Conservation (phyloP, 2,797 vertebrate genomes). For the Urocyon cinereoargenteus region DNA sequence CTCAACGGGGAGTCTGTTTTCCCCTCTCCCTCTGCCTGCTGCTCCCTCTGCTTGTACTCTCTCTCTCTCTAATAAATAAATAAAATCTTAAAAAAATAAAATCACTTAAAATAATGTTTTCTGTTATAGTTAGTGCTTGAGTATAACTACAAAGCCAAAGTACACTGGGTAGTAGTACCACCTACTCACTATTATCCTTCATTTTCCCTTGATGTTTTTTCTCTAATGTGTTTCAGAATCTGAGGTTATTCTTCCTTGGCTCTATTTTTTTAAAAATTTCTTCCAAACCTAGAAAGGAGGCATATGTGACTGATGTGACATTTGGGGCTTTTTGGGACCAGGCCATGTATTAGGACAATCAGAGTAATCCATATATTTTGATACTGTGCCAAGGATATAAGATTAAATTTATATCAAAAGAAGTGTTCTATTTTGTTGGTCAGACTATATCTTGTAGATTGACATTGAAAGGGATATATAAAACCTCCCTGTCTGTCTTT, state of each 20-base stretch:
- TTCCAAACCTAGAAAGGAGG: not conserved
- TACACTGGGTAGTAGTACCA: accelerated
- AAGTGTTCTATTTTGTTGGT: not conserved
- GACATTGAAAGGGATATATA: not conserved
- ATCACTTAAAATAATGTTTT: not conserved
- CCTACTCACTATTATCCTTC: not conserved
- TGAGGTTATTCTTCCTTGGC: not conserved
- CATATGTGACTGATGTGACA: not conserved
- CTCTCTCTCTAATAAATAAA: too few species aligned
- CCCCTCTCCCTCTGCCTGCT: too few species aligned
- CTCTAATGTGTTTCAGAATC: not conserved
- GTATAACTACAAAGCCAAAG: not conserved
- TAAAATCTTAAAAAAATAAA: not conserved
- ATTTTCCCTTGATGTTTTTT: not conserved
- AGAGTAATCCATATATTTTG: not conserved
- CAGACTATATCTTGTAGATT: not conserved
- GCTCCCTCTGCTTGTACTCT: too few species aligned
- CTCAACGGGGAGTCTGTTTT: too few species aligned
- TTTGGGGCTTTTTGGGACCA: not conserved
- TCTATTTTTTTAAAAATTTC: not conserved
- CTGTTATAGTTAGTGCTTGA: too few species aligned
- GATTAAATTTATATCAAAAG: constrained; percentile 31
- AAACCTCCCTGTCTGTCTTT: not conserved
- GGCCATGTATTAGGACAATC: not conserved
- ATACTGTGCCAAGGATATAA: not conserved